A percentile compares a stretch with the other conserved stretches of the same genome.
Evolutionary conservation across 2,113 vertebrate genomes (phyloP).

Genomic region (Macroglossus sobrinus): DNA sequence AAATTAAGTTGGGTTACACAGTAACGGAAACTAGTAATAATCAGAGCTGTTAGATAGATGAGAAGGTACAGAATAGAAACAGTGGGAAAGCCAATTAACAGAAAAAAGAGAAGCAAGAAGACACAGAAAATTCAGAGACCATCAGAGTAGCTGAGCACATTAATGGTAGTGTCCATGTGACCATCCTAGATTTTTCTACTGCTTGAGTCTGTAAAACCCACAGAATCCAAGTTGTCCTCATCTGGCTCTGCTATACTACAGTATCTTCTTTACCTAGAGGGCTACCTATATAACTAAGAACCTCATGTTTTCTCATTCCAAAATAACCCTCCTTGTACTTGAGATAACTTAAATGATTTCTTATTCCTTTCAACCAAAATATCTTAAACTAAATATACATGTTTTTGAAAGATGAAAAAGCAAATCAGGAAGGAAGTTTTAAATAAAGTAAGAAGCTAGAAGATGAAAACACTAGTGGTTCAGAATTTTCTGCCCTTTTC

Average conservation of each 20-base stretch:
- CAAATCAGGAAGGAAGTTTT: not conserved
- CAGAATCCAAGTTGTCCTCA: not conserved
- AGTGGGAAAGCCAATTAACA: not conserved
- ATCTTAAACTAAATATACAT: not conserved
- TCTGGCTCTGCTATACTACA: too few relatives aligned
- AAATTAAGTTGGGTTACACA: not conserved
- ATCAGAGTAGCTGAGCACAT: not conserved
- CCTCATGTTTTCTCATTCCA: not conserved
- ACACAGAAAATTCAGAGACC: not conserved
- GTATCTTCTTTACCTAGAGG: not conserved
- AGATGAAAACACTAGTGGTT: not conserved
- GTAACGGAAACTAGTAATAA: not conserved
- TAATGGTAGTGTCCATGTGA: not conserved
- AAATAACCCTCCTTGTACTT: not conserved
- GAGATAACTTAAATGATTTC: not conserved
- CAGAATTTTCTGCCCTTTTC: not conserved
- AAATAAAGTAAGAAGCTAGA: not conserved
- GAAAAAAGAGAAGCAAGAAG: not conserved
- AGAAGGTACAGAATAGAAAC: not conserved
- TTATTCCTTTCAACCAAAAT: not conserved
- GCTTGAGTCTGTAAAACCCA: not conserved
- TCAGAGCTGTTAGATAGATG: not conserved
- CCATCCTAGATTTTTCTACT: not conserved
- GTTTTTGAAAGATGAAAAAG: not conserved
- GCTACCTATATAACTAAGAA: not conserved